phyloP scores from a whole-genome alignment of 2,797 vertebrate species.

The Sarcophilus harrisii region DNA sequence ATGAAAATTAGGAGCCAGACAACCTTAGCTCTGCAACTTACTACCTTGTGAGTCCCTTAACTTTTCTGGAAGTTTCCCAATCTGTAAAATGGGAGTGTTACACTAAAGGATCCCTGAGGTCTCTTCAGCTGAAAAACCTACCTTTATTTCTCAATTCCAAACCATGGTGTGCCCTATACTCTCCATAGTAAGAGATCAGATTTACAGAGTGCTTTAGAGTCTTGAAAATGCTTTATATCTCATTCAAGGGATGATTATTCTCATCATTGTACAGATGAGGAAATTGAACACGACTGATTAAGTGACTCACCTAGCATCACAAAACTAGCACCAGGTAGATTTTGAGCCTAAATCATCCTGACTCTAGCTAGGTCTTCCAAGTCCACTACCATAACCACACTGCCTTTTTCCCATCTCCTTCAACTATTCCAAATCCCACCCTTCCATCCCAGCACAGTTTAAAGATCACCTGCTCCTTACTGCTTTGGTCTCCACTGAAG shows the following conservation, averaged over 20 bases:
- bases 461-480: not conserved
- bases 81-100: constrained; percentile 24
- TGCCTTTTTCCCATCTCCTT: not conserved
- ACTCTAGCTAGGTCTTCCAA: not conserved
- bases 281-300: not conserved
- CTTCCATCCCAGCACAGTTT: not conserved
- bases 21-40: constrained; percentile 40
- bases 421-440: not conserved
- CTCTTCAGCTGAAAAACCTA: not conserved
- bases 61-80: not conserved
- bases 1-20: constrained; percentile 4
- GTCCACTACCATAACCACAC: not conserved
- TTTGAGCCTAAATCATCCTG: not conserved
- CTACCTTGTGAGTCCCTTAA: constrained; percentile 33
- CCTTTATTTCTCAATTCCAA: not conserved
- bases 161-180: not conserved
- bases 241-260: not conserved
- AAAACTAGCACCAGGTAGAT: not conserved
- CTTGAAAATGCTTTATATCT: not conserved
- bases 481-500: not conserved
- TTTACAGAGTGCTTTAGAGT: not conserved
- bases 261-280: not conserved
- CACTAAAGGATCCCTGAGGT: not conserved
- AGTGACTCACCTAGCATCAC: not conserved
- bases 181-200: not conserved